Evolutionary conservation across 2,797 vertebrate genomes (phyloP).

Genomic region (Oreochromis grahami): DNA sequence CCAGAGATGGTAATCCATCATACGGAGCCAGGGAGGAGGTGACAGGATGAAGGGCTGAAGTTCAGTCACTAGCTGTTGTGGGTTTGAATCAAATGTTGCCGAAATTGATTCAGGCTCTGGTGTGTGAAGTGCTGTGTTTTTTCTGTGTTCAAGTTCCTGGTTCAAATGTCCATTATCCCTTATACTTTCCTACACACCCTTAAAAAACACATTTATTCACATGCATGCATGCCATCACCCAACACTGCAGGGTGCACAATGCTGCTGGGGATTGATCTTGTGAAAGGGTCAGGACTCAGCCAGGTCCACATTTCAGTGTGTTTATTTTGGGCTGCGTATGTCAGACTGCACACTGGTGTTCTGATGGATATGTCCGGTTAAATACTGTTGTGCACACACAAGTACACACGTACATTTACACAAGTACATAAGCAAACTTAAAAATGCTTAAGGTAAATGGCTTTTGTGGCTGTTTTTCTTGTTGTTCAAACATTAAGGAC

Average conservation of each 20-base stretch:
- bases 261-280: conserved; percentile 20
- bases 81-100: conserved; percentile 61
- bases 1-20: conserved; percentile 75
- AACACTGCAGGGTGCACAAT: conserved; percentile 2
- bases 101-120: conserved; percentile 66
- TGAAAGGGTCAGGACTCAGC: conserved; percentile 31
- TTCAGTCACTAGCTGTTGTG: conserved; percentile 57
- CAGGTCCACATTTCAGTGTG: conserved; percentile 21
- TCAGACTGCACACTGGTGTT: conserved; percentile 22
- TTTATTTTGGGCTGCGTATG: conserved; percentile 52
- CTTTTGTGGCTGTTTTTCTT: conserved; percentile 37
- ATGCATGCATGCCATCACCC: conserved; percentile 10
- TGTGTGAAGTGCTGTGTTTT: conserved; percentile 42
- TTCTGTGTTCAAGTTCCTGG: conserved; percentile 40
- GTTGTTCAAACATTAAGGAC: conserved; percentile 40
- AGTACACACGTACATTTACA: neutral
- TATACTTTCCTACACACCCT: conserved; percentile 38
- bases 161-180: conserved; percentile 38
- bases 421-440: neutral
- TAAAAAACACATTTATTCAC: conserved; percentile 45
- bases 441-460: conserved; percentile 15
- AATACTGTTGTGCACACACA: conserved; percentile 9
- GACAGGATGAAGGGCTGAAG: conserved; percentile 58
- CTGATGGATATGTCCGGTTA: conserved; percentile 37
- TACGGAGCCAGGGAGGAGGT: conserved; percentile 50